Evolutionary conservation across 37 sponge, comb jelly and placozoan genomes (phyloP), one percentile per base, ranked within the genome.

Genomic region (Beroe forskalii): DNA sequence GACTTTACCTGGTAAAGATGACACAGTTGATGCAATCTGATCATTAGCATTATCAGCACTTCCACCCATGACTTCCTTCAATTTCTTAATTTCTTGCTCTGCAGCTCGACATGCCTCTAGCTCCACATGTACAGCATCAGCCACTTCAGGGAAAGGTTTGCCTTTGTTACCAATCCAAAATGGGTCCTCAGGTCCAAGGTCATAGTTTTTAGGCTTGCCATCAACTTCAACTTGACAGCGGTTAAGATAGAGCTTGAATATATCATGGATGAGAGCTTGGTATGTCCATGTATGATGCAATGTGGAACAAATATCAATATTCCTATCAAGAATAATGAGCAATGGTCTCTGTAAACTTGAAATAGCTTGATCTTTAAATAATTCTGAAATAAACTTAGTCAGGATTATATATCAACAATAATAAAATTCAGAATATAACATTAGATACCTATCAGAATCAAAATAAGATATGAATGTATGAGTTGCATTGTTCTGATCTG

Each of bases 261-360:
- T 36, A 66, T 98, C 99, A 48, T 98, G 99, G 8, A 69, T 93
- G 0, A 98, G 91, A 31, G 99, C 99, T 61, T 98, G 99, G 90
- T 98, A 98, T 0, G 96, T 98, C 99, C 99, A 98, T 30, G 99
- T 96, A 91, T 98, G 99, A 69, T 98, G 99, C n/a, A 98, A 92
- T 31, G 94, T 93, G 22, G 96, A 96, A 89, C 95, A 95, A 40
- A 98, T 92, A 90, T 96, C 99, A 62, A 96, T 91, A n/a, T 92
- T 92, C 27, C 99, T 90, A 76, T 98, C 99, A 27, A 98, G 92
- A n/a, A 98, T 94, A 0, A 98, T 92, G 61, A 98, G 91, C 32
- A 98, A 90, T 3, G 99, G 99, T 12, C 99, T 90, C 61, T 93
- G 93, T 62, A 98, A 94, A 76, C 96, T 98, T 61, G 86, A 35